A percentile compares a stretch with the other conserved stretches of the same genome.
phyloP scores from a whole-genome alignment of 2,888 invertebrate genomes.

The Zaprionus bogoriensis region DNA sequence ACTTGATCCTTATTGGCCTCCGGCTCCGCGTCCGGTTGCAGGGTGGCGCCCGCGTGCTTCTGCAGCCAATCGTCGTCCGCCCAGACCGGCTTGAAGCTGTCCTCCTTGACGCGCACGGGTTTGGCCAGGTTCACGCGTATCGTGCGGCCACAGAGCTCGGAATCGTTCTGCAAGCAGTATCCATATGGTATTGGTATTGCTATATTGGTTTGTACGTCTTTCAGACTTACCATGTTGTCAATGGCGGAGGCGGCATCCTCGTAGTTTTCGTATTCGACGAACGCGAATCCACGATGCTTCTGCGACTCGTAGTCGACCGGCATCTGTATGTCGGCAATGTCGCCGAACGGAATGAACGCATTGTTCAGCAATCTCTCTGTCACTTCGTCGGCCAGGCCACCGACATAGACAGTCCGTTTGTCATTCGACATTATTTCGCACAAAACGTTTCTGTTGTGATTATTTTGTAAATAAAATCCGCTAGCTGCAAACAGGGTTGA shows the following conservation, averaged over 20 bases:
- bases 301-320: conserved; percentile 99
- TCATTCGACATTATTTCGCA: conserved; percentile 85
- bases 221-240: conserved; percentile 94
- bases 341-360: conserved; percentile 99
- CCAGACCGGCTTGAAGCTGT: conserved; percentile 97
- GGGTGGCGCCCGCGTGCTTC: conserved; percentile 96
- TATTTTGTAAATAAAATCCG: conserved; percentile 41
- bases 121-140: conserved; percentile 98
- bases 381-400: conserved; percentile 96
- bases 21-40: conserved; percentile 84
- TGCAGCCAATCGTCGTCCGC: conserved; percentile 99
- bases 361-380: conserved; percentile 97
- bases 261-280: conserved; percentile 97
- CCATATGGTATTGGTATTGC: too few relatives aligned
- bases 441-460: conserved; percentile 4
- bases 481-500: conserved; percentile 15
- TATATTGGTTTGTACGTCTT: too few relatives aligned
- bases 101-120: conserved; percentile 97
- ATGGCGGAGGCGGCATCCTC: conserved; percentile 99
- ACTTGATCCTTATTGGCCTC: conserved; percentile 35
- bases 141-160: conserved; percentile 97
- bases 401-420: conserved; percentile 92
- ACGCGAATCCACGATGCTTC: conserved; percentile 99
- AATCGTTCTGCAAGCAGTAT: conserved; percentile 93
- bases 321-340: conserved; percentile 97